Evolutionary conservation across 2,113 vertebrate species (phyloP).

Genomic region (Sander lucioperca): DNA sequence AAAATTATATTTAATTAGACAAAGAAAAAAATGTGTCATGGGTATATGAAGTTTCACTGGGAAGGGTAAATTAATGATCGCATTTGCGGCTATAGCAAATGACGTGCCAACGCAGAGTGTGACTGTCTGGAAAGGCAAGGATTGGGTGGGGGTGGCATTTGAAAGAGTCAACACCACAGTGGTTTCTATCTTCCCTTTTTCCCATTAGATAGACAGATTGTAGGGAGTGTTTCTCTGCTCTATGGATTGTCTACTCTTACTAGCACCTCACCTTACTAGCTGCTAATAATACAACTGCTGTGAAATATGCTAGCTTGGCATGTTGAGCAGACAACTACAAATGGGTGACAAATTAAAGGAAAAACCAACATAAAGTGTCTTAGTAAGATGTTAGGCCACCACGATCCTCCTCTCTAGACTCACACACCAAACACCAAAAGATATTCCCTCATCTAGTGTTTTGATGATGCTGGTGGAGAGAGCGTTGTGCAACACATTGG

Average conservation of each 20-base stretch:
- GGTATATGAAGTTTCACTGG: conserved; percentile 77
- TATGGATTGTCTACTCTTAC: conserved; percentile 20
- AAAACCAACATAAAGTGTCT: not conserved
- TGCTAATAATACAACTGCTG: conserved; percentile 18
- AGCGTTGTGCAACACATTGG: not conserved
- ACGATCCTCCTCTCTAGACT: not conserved
- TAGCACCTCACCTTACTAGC: conserved; percentile 28
- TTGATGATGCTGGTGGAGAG: not conserved
- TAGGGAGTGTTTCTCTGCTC: conserved; percentile 35
- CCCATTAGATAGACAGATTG: conserved; percentile 63
- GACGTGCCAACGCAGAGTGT: conserved; percentile 57
- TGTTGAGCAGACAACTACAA: not conserved
- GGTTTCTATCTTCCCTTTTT: conserved; percentile 56
- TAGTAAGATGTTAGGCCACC: not conserved
- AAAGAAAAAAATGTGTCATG: conserved; percentile 76
- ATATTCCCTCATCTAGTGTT: not conserved
- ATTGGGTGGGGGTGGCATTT: conserved; percentile 39
- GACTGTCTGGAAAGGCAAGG: conserved; percentile 56
- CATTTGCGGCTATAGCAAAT: conserved; percentile 73
- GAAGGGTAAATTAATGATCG: conserved; percentile 77
- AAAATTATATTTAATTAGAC: conserved; percentile 88
- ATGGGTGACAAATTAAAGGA: not conserved
- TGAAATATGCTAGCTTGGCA: not conserved
- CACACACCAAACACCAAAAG: not conserved
- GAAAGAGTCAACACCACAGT: conserved; percentile 49